Evolutionary conservation across 2,797 vertebrate species (phyloP).

Genomic region (Dromococcyx pavoninus): DNA sequence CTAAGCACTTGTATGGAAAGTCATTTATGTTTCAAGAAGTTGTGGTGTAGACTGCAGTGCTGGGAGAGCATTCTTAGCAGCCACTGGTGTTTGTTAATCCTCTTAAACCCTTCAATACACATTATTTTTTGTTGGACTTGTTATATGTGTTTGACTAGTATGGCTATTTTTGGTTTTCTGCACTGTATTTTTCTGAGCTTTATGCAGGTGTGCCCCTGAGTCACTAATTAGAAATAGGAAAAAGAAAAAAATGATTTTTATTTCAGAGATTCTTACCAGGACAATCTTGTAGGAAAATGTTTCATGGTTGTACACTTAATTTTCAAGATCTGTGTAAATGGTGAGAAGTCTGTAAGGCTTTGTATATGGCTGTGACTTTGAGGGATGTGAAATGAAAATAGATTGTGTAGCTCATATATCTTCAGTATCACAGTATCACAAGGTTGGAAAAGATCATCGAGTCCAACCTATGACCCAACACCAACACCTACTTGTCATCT

Average conservation of each 20-base stretch:
- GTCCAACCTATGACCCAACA: no score
- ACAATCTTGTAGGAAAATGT: neutral
- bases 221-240: neutral
- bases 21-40: neutral
- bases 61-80: neutral
- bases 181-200: neutral
- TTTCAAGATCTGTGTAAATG: neutral
- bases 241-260: neutral
- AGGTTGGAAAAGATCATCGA: no score
- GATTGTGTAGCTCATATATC: neutral
- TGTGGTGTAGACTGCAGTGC: neutral
- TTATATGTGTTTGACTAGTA: neutral
- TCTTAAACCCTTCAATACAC: neutral
- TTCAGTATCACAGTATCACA: no score
- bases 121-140: neutral
- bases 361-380: neutral
- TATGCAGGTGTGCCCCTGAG: neutral
- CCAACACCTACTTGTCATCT: no score
- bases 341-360: neutral
- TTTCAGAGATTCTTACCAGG: neutral
- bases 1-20: neutral
- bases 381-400: neutral
- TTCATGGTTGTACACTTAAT: neutral
- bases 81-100: neutral
- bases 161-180: neutral